Percentiles rank a stretch among this genome's conserved stretches.
These are phyloP conservation scores for Neomonachus schauinslandi DNA, from an alignment of 2,113 vertebrate species.

Conservation along the genomic window DNA sequence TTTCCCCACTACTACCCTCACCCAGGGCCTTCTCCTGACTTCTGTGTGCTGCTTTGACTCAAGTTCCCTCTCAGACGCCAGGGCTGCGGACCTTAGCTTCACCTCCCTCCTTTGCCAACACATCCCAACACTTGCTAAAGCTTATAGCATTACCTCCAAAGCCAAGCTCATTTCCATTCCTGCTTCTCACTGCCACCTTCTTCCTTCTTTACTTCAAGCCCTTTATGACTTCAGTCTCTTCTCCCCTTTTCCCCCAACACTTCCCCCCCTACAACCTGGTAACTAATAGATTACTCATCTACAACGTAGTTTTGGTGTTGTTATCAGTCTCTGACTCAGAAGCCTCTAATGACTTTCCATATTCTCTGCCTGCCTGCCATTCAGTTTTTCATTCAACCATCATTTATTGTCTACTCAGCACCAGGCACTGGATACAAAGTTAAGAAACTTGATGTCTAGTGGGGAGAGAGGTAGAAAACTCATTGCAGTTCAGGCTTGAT, in stretches of 20 bases:
- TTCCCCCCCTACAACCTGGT: background rate
- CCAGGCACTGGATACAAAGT: background rate
- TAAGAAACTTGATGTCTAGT: background rate
- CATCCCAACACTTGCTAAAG: background rate
- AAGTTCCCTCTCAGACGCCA: background rate
- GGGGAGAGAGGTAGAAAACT: background rate
- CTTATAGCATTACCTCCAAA: background rate
- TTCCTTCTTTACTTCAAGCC: background rate
- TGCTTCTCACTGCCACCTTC: background rate
- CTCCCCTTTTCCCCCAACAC: background rate
- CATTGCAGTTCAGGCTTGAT: background rate
- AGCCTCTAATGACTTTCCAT: background rate
- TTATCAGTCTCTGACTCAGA: constrained; percentile 19
- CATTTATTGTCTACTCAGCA: background rate
- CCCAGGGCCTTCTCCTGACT: background rate
- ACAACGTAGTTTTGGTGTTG: background rate
- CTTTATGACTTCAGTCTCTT: background rate
- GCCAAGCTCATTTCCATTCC: background rate
- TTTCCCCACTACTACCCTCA: background rate
- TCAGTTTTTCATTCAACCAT: background rate
- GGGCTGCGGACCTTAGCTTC: background rate
- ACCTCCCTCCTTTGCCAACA: background rate
- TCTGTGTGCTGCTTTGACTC: background rate
- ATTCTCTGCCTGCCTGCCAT: background rate
- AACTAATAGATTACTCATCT: constrained; percentile 17